Evolutionary conservation across 2,888 invertebrate genomes (phyloP).

Genomic region (Drosophila nr. fundita): DNA sequence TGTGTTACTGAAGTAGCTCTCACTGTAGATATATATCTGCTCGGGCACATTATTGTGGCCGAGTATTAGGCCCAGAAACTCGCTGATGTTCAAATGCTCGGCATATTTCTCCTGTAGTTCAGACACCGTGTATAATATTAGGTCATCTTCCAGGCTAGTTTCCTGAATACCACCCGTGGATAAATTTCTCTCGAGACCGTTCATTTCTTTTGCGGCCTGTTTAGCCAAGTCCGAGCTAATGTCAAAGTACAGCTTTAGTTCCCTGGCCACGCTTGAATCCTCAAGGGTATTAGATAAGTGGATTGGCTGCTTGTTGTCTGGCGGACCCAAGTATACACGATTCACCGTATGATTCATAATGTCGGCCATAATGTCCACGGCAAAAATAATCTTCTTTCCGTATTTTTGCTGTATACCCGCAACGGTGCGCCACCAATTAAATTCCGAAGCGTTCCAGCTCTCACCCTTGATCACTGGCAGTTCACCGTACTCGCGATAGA

Average conservation of each 20-base stretch:
- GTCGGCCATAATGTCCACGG: conserved; percentile 72
- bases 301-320: conserved; percentile 29
- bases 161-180: conserved; percentile 14
- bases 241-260: conserved; percentile 61
- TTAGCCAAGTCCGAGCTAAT: conserved; percentile 51
- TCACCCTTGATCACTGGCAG: conserved; percentile 65
- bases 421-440: conserved; percentile 77
- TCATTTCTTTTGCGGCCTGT: conserved; percentile 55
- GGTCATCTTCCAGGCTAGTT: conserved; percentile 40
- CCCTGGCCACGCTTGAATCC: conserved; percentile 20
- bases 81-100: conserved; percentile 65
- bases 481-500: conserved; percentile 65
- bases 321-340: conserved; percentile 70
- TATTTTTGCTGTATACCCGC: conserved; percentile 75
- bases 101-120: conserved; percentile 60
- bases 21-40: conserved; percentile 70
- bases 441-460: conserved; percentile 59
- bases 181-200: conserved; percentile 59
- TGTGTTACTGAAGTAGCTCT: conserved; percentile 57
- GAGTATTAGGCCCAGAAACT: conserved; percentile 69
- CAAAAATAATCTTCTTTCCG: conserved; percentile 71
- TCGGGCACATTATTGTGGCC: conserved; percentile 69
- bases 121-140: conserved; percentile 49
- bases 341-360: conserved; percentile 63
- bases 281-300: neutral